A percentile compares a stretch with the other conserved stretches of the same genome.
phyloP scores from a whole-genome alignment of 2,797 vertebrate genomes.

The Falco cherrug region DNA sequence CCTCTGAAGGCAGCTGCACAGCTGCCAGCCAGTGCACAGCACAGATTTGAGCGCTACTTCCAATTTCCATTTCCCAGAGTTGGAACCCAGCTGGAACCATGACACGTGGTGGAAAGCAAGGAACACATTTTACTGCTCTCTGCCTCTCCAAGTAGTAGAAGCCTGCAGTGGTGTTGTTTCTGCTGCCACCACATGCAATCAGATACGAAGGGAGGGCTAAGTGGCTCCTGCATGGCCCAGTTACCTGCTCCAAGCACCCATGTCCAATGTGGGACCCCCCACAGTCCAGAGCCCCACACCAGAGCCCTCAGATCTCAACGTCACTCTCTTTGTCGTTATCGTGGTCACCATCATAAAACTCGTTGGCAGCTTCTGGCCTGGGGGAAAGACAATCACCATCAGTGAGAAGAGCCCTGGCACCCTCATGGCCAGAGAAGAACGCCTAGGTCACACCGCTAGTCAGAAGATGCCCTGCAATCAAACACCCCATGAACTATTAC shows the following conservation, averaged over 20 bases:
- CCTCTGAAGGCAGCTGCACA: not conserved
- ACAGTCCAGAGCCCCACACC: not conserved
- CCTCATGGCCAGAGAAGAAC: not conserved
- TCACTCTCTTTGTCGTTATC: conserved; percentile 99
- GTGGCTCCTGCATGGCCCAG: not conserved
- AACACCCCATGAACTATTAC: not conserved
- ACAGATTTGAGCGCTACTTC: fast-evolving
- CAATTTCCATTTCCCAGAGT: not conserved
- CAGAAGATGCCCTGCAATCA: not conserved
- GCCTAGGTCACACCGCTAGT: not conserved
- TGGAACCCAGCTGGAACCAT: not conserved
- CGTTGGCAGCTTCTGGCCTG: conserved; percentile 93
- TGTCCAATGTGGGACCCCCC: not conserved
- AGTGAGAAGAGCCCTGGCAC: not conserved
- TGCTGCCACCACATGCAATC: not conserved
- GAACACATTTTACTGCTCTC: not conserved
- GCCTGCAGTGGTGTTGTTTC: not conserved
- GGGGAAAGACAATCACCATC: not conserved
- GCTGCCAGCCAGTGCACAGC: not conserved
- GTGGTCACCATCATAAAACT: conserved; percentile 97
- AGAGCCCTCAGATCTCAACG: conserved; percentile 88
- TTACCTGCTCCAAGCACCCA: not conserved
- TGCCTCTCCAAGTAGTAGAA: not conserved
- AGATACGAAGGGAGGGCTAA: not conserved
- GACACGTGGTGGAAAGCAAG: not conserved